Conservation (phyloP, 1,140 invertebrate species). For the Melitaea cinxia region DNA sequence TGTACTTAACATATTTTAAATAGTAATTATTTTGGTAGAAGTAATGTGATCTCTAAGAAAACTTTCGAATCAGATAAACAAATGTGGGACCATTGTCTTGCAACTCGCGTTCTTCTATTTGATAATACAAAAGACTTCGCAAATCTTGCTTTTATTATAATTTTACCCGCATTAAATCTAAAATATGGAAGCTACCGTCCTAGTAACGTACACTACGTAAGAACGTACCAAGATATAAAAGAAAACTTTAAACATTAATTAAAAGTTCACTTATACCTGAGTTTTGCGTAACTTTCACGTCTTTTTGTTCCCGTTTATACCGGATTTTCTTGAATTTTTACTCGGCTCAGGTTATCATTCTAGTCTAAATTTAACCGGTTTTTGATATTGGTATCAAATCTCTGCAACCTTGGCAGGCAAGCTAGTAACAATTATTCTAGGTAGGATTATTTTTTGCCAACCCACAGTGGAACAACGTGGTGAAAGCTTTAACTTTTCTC, state of each 20-base stretch:
- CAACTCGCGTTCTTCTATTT: background rate
- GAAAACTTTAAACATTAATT: background rate
- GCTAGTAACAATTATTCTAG: too few species aligned
- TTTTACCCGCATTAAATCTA: background rate
- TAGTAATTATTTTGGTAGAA: slow-evolving; percentile 1
- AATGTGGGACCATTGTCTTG: slow-evolving; percentile 1
- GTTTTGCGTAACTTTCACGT: background rate
- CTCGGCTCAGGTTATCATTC: too few species aligned
- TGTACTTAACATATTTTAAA: too few species aligned
- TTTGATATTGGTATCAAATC: too few species aligned
- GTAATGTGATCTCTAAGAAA: background rate
- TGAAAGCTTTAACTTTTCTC: too few species aligned
- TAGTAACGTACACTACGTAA: too few species aligned
- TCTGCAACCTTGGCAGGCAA: too few species aligned
- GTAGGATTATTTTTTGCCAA: too few species aligned
- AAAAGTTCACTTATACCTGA: background rate
- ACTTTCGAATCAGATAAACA: slow-evolving; percentile 1
- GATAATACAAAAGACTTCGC: slow-evolving; percentile 2
- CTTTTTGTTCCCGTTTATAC: background rate
- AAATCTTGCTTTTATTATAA: slow-evolving; percentile 6
- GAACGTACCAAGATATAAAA: background rate
- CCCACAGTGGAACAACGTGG: too few species aligned
- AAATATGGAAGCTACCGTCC: too few species aligned
- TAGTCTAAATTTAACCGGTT: too few species aligned
- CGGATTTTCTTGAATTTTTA: too few species aligned